Evolutionary conservation across 35 echinoderm and acorn worm species (phyloP).

Genomic region (Amphiura filiformis): DNA sequence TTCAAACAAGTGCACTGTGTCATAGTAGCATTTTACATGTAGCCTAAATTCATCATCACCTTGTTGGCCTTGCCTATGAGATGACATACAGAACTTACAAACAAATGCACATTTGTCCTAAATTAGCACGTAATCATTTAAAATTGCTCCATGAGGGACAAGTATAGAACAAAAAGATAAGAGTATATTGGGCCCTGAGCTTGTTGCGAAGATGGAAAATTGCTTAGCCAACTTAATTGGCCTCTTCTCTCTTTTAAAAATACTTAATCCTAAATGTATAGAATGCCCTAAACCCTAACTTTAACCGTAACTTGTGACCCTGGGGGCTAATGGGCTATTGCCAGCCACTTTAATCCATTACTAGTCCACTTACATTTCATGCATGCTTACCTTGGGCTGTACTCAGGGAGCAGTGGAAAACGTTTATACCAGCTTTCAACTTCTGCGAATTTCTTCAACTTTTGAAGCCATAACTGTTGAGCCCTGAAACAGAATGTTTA

Average conservation of each 20-base stretch:
- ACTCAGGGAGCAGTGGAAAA: conserved; percentile 37
- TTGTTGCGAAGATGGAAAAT: neutral
- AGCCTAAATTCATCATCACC: neutral
- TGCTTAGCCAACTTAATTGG: neutral
- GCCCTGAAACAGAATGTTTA: conserved; percentile 16
- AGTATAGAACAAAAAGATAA: neutral
- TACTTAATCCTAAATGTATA: neutral
- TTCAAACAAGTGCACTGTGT: neutral
- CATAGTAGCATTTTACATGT: no score
- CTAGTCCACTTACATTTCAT: neutral
- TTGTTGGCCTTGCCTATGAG: neutral
- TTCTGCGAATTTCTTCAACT: conserved; percentile 38
- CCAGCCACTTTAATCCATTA: neutral
- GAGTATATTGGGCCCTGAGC: neutral
- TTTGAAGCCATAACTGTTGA: conserved; percentile 41
- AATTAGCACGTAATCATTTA: no score
- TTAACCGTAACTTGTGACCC: neutral
- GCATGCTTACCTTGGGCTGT: conserved; percentile 35
- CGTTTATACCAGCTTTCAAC: conserved; percentile 33
- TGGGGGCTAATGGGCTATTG: neutral
- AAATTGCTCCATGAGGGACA: no score
- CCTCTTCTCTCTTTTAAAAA: neutral
- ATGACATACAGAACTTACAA: neutral
- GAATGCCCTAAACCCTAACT: neutral
- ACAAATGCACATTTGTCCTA: neutral